phyloP scores from a whole-genome alignment of 2,113 vertebrate genomes.

The Pelvicachromis taeniatus region DNA sequence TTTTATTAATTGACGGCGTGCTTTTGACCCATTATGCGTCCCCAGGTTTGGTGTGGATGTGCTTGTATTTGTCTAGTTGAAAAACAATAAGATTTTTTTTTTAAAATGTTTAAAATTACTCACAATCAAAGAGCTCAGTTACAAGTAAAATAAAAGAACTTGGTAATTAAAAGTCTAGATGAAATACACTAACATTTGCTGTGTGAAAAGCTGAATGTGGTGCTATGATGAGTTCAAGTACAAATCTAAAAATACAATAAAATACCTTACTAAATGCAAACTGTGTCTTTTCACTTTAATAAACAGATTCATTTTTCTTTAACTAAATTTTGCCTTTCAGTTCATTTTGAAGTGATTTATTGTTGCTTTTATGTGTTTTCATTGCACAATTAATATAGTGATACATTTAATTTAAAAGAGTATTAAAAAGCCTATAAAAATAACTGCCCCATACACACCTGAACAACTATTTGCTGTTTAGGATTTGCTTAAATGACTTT shows the following conservation, averaged over 20 bases:
- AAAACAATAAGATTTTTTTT: not conserved
- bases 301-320: not conserved
- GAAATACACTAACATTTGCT: not conserved
- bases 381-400: not conserved
- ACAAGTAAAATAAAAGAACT: not conserved
- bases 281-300: not conserved
- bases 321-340: not conserved
- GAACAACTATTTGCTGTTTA: not conserved
- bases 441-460: not conserved
- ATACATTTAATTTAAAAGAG: not conserved
- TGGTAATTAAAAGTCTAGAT: not conserved
- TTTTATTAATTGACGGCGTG: not conserved
- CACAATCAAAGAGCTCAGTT: not conserved
- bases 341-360: not conserved
- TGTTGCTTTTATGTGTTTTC: not conserved
- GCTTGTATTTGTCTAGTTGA: not conserved
- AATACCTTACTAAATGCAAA: not conserved
- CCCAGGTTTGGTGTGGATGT: not conserved
- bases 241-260: not conserved
- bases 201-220: not conserved
- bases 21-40: not conserved
- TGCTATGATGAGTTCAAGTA: not conserved
- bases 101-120: not conserved
- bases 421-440: not conserved
- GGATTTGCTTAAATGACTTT: not conserved